phyloP scores from a whole-genome alignment of 2,888 invertebrate genomes.

The Hydriomena furcata region DNA sequence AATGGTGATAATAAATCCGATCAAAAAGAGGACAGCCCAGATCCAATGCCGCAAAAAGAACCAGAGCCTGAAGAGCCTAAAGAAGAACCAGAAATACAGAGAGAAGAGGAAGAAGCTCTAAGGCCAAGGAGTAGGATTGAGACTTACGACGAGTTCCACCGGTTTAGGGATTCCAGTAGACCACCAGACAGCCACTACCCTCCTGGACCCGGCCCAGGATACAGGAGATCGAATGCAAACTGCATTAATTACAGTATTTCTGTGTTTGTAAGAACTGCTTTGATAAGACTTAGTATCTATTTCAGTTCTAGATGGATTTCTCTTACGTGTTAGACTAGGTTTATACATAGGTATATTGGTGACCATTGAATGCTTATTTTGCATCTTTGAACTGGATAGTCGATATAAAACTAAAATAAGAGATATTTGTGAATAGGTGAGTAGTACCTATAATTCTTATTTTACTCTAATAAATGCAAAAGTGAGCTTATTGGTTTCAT shows the following conservation, averaged over 20 bases:
- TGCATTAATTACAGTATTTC: constrained; percentile 8
- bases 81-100: constrained; percentile 22
- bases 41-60: constrained; percentile 2
- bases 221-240: constrained; percentile 27
- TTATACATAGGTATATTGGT: too few relatives aligned
- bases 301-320: too few relatives aligned
- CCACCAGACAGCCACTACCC: constrained; percentile 56
- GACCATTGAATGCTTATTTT: too few relatives aligned
- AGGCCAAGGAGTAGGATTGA: constrained; percentile 45
- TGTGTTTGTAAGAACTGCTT: not conserved
- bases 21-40: constrained; percentile 12
- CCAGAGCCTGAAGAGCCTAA: constrained; percentile 10
- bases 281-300: not conserved
- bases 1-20: constrained; percentile 14
- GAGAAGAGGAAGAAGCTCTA: constrained; percentile 22
- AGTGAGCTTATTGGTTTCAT: too few relatives aligned
- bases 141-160: constrained; percentile 51
- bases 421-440: too few relatives aligned
- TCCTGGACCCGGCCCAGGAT: constrained; percentile 37
- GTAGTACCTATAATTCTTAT: too few relatives aligned
- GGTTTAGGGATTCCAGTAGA: constrained; percentile 49
- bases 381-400: too few relatives aligned
- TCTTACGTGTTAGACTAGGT: too few relatives aligned
- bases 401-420: too few relatives aligned
- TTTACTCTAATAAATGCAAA: too few relatives aligned